Conservation (phyloP, 2,797 vertebrate genomes). For the Podarcis siculus region DNA sequence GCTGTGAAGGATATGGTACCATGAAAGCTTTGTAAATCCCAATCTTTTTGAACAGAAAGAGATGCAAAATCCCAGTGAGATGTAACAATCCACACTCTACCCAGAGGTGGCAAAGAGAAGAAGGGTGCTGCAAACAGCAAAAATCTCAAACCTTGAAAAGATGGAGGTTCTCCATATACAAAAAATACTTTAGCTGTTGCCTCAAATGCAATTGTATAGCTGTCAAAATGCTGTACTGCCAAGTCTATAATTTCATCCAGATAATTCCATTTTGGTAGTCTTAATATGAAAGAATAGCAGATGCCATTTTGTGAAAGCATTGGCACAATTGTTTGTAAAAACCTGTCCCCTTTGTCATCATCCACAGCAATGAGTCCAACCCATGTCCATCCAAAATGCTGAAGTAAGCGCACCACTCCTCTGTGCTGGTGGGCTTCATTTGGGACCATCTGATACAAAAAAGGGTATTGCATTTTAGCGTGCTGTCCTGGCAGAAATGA, state of each 20-base stretch:
- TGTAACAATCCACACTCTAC: slow-evolving; percentile 2
- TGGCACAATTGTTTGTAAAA: background rate
- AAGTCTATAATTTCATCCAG: background rate
- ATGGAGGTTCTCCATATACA: background rate
- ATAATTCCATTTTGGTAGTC: background rate
- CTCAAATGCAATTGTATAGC: background rate
- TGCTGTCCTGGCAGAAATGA: background rate
- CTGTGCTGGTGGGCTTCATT: background rate
- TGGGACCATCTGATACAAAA: slow-evolving; percentile 15
- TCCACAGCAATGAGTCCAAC: background rate
- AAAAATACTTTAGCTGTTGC: background rate
- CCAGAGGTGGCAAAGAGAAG: too few species aligned
- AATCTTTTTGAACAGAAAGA: background rate
- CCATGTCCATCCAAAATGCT: slow-evolving; percentile 13
- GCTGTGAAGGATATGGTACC: background rate
- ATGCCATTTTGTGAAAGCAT: background rate
- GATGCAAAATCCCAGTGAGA: slow-evolving; percentile 19
- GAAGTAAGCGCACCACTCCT: background rate
- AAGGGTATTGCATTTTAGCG: background rate
- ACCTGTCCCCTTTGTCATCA: background rate
- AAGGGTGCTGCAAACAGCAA: background rate
- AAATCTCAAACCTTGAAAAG: background rate
- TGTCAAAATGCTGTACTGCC: rapidly evolving
- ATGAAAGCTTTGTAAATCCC: background rate
- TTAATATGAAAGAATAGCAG: background rate